phyloP scores from a whole-genome alignment of 2,888 invertebrate species.

The Nomada fucata region DNA sequence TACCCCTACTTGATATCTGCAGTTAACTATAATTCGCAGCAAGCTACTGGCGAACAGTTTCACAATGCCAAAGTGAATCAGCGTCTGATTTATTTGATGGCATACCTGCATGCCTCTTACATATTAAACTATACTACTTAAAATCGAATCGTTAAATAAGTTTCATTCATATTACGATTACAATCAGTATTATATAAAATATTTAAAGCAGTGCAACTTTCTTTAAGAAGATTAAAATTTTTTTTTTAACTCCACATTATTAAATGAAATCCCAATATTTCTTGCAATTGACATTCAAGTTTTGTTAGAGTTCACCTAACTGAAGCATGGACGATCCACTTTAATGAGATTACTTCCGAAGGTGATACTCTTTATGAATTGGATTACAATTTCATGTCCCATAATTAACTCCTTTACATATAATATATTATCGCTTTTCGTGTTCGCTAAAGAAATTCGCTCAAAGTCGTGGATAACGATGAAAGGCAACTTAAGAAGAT shows the following conservation, averaged over 20 bases:
- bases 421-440: constrained; percentile 1
- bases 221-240: too few species aligned
- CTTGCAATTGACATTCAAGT: background rate
- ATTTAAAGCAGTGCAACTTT: too few species aligned
- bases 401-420: constrained; percentile 16
- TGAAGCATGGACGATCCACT: background rate
- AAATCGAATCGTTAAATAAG: too few species aligned
- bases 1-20: constrained; percentile 17
- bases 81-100: too few species aligned
- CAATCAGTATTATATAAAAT: too few species aligned
- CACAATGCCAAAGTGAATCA: background rate
- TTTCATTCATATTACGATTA: too few species aligned
- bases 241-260: too few species aligned
- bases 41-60: background rate
- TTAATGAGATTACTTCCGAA: background rate
- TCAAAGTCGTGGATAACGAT: background rate
- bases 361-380: background rate
- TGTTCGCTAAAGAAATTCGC: constrained; percentile 15
- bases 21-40: constrained; percentile 1
- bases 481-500: constrained; percentile 19
- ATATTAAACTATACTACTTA: too few species aligned
- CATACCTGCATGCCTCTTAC: too few species aligned
- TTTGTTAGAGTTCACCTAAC: background rate
- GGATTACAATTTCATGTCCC: constrained; percentile 12
- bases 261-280: background rate